Base-by-base conservation (phyloP, 2,888 invertebrate species). In the Unio pictorum region DNA sequence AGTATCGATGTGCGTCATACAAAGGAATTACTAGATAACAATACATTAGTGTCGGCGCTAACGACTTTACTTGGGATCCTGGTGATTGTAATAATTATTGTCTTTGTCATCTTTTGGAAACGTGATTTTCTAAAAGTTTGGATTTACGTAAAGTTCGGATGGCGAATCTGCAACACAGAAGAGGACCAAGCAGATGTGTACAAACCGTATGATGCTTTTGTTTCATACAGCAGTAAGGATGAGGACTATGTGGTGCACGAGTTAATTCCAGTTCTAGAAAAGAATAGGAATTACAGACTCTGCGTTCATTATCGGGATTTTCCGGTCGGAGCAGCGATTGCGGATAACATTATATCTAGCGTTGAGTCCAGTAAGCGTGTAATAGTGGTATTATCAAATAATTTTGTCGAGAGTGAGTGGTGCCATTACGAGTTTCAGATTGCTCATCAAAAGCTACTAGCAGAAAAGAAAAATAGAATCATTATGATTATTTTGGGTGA, bases 401-500 rank as follows among this genome's bases (percentile, higher is more conserved):
- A 95, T 90, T 96, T 96, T 89, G 93, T 96, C 84, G 94, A 95
- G 90, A 96, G 95, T 69, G 96, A 96, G 90, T 97, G 96, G 96
- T 94, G 94, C 87, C 93, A 95, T 69, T 95, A 95, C 89, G 96
- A 96, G 87, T 95, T 96, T 89, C 95, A 95, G 91, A 94, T 95
- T 64, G 95, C 95, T 62, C 95, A 96, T 89, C 95, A 95, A 88
- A 95, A 95, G 90, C 81, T 76, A 56, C 91, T 96, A 70, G 92
- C 95, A 81, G 95, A 95, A 89, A 92, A 94, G 70, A 91, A 94
- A 84, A 93, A 94, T 88, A 92, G 94, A 87, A 92, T 96, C 79
- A 95, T 97, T 80, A 94, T 96, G 75, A 93, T 96, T 80, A 91
- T 96, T 71, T 92, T 95, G 81, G 95, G 95, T 77, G 95, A 95